These are phyloP conservation scores for Drosophila lowei DNA, from an alignment of 1,140 invertebrate genomes.

Conservation along the genomic window DNA sequence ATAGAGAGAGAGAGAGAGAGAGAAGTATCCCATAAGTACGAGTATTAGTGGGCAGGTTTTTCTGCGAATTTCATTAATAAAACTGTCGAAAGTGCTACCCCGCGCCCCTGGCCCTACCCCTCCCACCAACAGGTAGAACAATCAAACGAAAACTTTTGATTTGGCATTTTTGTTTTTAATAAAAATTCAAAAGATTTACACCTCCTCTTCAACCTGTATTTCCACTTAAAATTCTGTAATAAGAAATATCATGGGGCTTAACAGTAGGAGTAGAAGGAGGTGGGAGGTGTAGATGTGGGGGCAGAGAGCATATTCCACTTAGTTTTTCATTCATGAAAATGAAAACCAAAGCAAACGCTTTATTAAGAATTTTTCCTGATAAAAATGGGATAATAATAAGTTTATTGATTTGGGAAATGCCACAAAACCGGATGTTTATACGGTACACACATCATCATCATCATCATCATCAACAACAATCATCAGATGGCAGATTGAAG, in stretches of 20 bases:
- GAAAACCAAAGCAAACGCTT: conserved; percentile 52
- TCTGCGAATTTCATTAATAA: conserved; percentile 82
- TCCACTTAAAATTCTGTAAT: conserved; percentile 75
- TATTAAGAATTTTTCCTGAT: conserved; percentile 73
- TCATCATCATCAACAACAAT: conserved; percentile 7
- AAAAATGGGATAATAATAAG: conserved; percentile 71
- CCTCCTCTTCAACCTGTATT: conserved; percentile 54
- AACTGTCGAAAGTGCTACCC: conserved; percentile 74
- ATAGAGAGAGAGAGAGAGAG: conserved; percentile 29
- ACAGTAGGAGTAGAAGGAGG: background rate
- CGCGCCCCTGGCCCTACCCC: conserved; percentile 26
- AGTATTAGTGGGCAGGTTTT: conserved; percentile 45
- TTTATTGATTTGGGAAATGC: conserved; percentile 81
- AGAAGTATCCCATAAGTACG: conserved; percentile 30
- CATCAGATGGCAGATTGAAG: conserved; percentile 3
- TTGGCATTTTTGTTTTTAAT: conserved; percentile 72
- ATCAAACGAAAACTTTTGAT: conserved; percentile 71
- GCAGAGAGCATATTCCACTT: conserved; percentile 14
- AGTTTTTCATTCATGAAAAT: conserved; percentile 70
- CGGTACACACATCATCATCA: conserved; percentile 33
- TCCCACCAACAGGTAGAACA: conserved; percentile 46
- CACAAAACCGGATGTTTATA: conserved; percentile 75
- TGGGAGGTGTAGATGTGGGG: background rate
- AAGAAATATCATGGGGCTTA: background rate
- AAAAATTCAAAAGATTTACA: conserved; percentile 81